Conservation (phyloP, 1,140 invertebrate genomes). For the Neodiprion lecontei region DNA sequence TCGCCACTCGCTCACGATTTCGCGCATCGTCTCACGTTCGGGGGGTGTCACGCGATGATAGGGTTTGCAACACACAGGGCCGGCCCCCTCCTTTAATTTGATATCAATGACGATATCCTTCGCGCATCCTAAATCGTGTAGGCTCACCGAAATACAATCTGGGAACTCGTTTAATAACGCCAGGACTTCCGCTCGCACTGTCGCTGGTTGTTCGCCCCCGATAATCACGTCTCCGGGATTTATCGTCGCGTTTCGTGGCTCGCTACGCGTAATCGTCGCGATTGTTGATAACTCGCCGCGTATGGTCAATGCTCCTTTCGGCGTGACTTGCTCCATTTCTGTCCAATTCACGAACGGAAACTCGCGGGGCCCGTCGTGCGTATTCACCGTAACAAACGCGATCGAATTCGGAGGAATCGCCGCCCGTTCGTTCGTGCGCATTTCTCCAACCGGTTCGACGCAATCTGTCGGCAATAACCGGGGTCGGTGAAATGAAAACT, state of each 20-base stretch:
- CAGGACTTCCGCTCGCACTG: not conserved
- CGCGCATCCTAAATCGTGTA: constrained; percentile 22
- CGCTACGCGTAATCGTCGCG: constrained; percentile 16
- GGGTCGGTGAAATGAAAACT: no score
- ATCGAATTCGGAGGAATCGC: no score
- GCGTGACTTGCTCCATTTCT: constrained; percentile 4
- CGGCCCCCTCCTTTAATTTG: constrained; percentile 7
- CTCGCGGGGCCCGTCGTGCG: no score
- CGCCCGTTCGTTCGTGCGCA: no score
- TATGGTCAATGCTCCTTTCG: constrained; percentile 24
- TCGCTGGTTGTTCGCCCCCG: not conserved
- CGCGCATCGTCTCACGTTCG: constrained; percentile 15
- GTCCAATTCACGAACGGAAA: no score
- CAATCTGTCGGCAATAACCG: no score
- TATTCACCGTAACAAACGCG: no score
- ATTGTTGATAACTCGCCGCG: not conserved
- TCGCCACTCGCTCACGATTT: constrained; percentile 21
- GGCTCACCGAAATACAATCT: constrained; percentile 26
- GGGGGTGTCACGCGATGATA: constrained; percentile 10
- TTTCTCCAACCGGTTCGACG: no score
- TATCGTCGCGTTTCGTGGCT: constrained; percentile 16
- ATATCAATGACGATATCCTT: constrained; percentile 28
- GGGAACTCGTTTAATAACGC: constrained; percentile 21
- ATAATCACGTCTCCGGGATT: no score
- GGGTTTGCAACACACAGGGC: constrained; percentile 14